Evolutionary conservation across 2,888 invertebrate species (phyloP), one percentile per base, ranked within the genome.

Genomic region (Furcula furcula): DNA sequence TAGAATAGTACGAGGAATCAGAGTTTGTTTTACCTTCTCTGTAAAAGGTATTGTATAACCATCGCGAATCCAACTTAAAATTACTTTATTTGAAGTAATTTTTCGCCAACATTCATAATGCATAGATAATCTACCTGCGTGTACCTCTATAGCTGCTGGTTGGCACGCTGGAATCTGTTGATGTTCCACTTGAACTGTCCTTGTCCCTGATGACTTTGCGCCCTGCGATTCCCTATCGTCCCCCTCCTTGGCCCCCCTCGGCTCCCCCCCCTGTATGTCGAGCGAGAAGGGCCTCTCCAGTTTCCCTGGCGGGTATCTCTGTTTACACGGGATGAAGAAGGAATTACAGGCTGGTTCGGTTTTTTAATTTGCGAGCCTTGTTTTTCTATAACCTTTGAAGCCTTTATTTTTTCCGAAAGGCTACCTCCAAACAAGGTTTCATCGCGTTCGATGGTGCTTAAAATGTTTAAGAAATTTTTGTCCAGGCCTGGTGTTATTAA

Each of bases 271-370:
- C 44, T 37, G 44, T 22, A 25, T 23, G 34, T 14, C 23, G 34
- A 37, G 22, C 44, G 52, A 29, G 38, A 29, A 31, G 50, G 40
- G 10, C 33, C 46, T 19, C 31, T 10, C 51, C 51, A 53, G 55
- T 56, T 53, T 53, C 47, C 55, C 53, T 51, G 47, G 31, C 15
- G 20, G 5, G 30, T 23, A 7, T 29, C 33, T 9, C 20, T 6
- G 2, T 12, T n/a, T 3, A 15, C 11, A 27, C 1, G n/a, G 2
- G 10, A 7, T 15, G 3, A 9, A 18, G 10, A 7, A 4, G 16
- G 9, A 12, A 13, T 9, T 7, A 7, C 1, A 16, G 16, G 14
- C 14, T 13, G 6, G n/a, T 15, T 3, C 6, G 22, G 7, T 7
- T 34, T 38, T 7, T 34, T 38, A 4, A 38, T 39, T 18, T 27